Evolutionary conservation across 37 sponge, comb jelly and placozoan species (phyloP), one percentile per base, ranked within the genome.

Genomic region (Eunapius fragilis): DNA sequence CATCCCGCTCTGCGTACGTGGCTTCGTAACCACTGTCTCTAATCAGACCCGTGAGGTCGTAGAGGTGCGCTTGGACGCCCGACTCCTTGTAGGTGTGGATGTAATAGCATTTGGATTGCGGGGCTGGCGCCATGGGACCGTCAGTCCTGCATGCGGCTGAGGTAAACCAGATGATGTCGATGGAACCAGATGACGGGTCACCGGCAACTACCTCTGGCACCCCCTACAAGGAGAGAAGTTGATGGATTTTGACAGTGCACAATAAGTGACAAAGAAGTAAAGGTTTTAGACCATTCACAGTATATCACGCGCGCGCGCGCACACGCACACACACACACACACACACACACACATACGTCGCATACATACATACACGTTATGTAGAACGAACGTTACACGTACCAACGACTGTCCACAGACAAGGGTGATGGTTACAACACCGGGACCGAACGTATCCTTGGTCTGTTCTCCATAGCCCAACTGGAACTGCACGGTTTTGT

Each of bases 91-190:
- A 70, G 11, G 76, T 31, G 28, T 85, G 69, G 27, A 94, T 28
- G 34, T 74, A 34, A 48, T 94, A 94, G 70, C 94, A 94, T 38
- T 94, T 94, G 74, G 50, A 84, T 85, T 94, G 91, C 30, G 72
- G 31, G 3, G 2, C 76, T n/a, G 82, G 70, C 31, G 75, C 68
- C 25, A 71, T 68, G 10, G 72, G 17, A 23, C 79, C 37, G 48
- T 14, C 41, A 2, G 33, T 75, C 76, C 76, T 83, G 37, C 94
- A 94, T 37, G 82, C 94, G 3, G 94, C 91, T 22, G 86, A 84
- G 19, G 94, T 94, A 68, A 87, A 68, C 94, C 94, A 94, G 41
- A 87, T 22, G 25, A 94, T 90, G 24, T 87, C 75, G 22, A 86
- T 74, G 12, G 48, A 49, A 5, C 80, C 37, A 22, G 67, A 41